Base-by-base conservation (phyloP, 2,888 invertebrate genomes). In the Leucania comma region DNA sequence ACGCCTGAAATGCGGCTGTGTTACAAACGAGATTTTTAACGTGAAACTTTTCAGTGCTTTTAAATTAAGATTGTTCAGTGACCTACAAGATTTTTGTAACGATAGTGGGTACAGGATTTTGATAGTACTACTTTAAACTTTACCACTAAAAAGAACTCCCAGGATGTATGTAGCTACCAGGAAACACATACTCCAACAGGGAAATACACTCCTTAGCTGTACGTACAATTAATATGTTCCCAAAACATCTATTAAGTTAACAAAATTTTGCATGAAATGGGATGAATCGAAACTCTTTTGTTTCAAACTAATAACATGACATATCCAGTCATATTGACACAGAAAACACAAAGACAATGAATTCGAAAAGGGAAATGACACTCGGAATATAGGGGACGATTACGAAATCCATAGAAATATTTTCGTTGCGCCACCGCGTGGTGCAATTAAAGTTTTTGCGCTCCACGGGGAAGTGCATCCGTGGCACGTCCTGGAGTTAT, bases 401-500 rank as follows among this genome's bases (percentile, higher is more conserved):
- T 80, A 83, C 69, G 66, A 67, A 70, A 77, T 58, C 57, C 70
- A 70, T 74, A 67, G 68, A 76, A 81, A 79, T 73, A 85, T 78
- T 85, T 81, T 78, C 76, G 85, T 86, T 83, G 86, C 79, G 78
- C 82, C 83, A 87, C 86, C 86, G 83, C 75, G 84, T 85, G 85
- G 85, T 86, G 88, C 92, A 94, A 93, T 93, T 93, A 94, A 92
- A 94, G 90, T 93, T 93, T 92, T 92, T 93, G 89, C 86, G 76
- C 78, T 83, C 76, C 73, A 81, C 78, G 75, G 75, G 83, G 80
- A 87, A 90, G 89, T 89, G 88, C 88, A 88, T 86, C 81, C 82
- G 68, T 56, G 81, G 89, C 93, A 93, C 93, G 93, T 91, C 72
- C 87, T 79, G 82, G 87, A 94, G 90, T 94, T 94, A 95, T 93